A percentile compares a stretch with the other conserved stretches of the same genome.
These are phyloP conservation scores for Girardia tigrina DNA, from an alignment of 2,888 invertebrate species.

Conservation along the genomic window DNA sequence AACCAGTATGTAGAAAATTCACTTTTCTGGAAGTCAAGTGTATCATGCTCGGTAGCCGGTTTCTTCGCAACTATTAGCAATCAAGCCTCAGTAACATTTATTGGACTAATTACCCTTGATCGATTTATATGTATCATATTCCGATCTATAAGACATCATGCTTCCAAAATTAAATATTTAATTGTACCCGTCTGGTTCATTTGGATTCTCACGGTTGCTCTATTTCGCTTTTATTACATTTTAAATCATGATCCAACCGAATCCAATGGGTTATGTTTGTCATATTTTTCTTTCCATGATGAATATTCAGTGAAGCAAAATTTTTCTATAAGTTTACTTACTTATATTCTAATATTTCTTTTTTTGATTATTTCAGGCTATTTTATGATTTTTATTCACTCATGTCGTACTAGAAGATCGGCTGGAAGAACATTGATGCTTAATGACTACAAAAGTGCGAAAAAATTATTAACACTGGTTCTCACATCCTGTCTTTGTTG, in stretches of 20 bases:
- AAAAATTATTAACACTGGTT: slow-evolving; percentile 53
- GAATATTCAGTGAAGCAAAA: neutral
- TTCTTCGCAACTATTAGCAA: slow-evolving; percentile 45
- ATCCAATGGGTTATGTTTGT: neutral
- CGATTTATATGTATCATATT: slow-evolving; percentile 49
- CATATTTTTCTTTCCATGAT: neutral
- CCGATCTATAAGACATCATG: slow-evolving; percentile 42
- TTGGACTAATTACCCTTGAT: slow-evolving; percentile 51
- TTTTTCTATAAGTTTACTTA: neutral
- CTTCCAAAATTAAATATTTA: neutral
- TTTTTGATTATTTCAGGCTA: slow-evolving; percentile 29
- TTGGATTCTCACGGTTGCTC: neutral
- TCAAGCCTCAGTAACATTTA: slow-evolving; percentile 50
- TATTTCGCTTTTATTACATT: neutral
- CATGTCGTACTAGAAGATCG: slow-evolving; percentile 28
- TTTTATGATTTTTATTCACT: slow-evolving; percentile 25
- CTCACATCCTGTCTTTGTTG: slow-evolving; percentile 54
- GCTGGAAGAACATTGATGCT: slow-evolving; percentile 26
- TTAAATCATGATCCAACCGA: neutral
- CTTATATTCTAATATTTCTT: slow-evolving; percentile 27
- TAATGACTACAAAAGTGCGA: slow-evolving; percentile 52
- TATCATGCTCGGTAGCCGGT: slow-evolving; percentile 56
- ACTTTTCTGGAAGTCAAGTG: slow-evolving; percentile 54
- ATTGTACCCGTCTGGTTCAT: neutral
- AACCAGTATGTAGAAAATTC: neutral